Percentiles rank a stretch among this genome's conserved stretches.
Evolutionary conservation across 1,140 invertebrate species (phyloP).

Genomic region (Papilio glaucus): DNA sequence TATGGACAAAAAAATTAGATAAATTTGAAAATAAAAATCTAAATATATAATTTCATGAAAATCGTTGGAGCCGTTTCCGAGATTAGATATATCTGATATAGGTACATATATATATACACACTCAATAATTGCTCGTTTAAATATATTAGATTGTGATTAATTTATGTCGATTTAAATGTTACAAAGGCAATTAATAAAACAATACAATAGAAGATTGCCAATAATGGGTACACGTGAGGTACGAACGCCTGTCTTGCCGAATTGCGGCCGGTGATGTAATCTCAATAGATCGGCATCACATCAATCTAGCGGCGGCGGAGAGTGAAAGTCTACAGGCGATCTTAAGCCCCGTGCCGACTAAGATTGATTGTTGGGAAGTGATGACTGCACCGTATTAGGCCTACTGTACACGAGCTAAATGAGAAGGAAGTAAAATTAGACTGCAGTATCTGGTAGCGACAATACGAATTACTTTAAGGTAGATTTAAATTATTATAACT

Average conservation of each 20-base stretch:
- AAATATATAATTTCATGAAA: no score
- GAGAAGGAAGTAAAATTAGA: neutral
- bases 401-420: neutral
- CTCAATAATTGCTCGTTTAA: no score
- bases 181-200: neutral
- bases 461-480: no score
- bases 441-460: no score
- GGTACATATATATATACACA: no score
- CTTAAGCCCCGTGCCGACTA: conserved; percentile 4
- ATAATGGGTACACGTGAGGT: neutral
- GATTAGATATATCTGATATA: no score
- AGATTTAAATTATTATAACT: no score
- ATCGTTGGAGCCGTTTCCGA: no score
- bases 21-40: no score
- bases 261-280: conserved; percentile 14
- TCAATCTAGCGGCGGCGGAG: conserved; percentile 7
- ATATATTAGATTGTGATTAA: no score
- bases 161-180: conserved; percentile 2
- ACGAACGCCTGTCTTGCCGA: conserved; percentile 10
- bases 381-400: neutral
- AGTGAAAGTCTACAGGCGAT: conserved; percentile 31
- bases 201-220: neutral
- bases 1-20: no score
- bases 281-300: conserved; percentile 1
- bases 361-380: conserved; percentile 34